Evolutionary conservation across 1,140 invertebrate genomes (phyloP), one percentile per base, ranked within the genome.

Genomic region (Trinorchestia longiramus): DNA sequence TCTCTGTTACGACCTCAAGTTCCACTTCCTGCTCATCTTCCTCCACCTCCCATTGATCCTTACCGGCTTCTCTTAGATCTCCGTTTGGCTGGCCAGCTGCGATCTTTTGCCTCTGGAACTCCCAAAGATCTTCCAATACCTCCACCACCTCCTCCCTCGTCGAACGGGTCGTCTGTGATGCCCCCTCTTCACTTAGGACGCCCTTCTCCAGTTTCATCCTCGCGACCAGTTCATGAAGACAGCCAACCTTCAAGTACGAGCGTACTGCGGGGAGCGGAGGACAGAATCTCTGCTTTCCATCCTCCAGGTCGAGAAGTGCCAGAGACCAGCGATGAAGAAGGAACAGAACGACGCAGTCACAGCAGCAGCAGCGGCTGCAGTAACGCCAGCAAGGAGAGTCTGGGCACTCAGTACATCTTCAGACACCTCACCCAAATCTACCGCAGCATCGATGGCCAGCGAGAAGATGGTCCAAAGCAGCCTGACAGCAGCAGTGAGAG

Each of bases 401-500:
- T 96, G 40, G 96, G 96, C 8, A 96, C 96, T 45, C 96, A 96
- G 96, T 96, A 96, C 94, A 96, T 96, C 95, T 96, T 96, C 96
- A 96, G 95, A 62, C 96, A 96, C 91, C 96, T 96, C 42, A 96
- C 96, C 0, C 96, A 96, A 88, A 96, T 96, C 43, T 96, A 96
- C 92, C 96, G 96, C 88, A 95, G 96, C 87, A 96, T 96, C 91
- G 96, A 96, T 95, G 95, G 95, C 57, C 96, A 96, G 53, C 96
- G 96, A 87, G 96, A 95, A 6, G 96, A 95, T 87, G 97, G 96
- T 45, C 41, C 92, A 0, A 94, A 94, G 40, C 92, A 94, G 43
- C 92, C 92, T 45, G 92, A 94, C 44, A 94, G 92, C 92, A 94
- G 92, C 92, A 94, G 92, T 40, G 92, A 94, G 43, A 45, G 92